These are phyloP conservation scores for Hippocampus barbouri DNA, from an alignment of 2,113 vertebrate genomes.

Conservation along the genomic window DNA sequence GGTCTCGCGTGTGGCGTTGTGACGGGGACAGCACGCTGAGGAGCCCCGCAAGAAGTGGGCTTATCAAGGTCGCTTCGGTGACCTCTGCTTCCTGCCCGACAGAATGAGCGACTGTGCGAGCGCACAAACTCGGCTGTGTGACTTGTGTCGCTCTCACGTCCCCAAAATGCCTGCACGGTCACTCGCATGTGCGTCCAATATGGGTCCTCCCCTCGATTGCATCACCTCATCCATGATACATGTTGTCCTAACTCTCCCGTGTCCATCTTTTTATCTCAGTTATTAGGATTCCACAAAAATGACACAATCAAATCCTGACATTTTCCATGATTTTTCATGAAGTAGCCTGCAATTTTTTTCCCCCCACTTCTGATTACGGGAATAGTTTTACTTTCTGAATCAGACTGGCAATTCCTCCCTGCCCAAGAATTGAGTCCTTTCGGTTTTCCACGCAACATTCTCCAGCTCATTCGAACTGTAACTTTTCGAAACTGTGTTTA, in stretches of 20 bases:
- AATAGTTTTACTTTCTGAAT: not conserved
- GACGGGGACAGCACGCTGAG: constrained; percentile 50
- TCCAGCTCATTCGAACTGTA: not conserved
- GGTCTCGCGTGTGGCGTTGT: constrained; percentile 35
- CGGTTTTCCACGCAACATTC: not conserved
- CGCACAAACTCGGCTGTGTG: constrained; percentile 12
- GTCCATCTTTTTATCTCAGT: not conserved
- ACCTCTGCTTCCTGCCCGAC: constrained; percentile 65
- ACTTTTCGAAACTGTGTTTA: not conserved
- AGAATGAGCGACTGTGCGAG: constrained; percentile 56
- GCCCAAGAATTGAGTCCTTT: not conserved
- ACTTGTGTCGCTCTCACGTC: constrained; percentile 12
- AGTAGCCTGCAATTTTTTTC: not conserved
- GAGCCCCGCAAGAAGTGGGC: constrained; percentile 50
- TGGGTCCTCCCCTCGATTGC: constrained; percentile 1
- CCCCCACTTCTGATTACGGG: not conserved
- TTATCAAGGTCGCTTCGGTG: constrained; percentile 65
- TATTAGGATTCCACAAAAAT: not conserved
- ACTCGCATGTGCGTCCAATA: not conserved
- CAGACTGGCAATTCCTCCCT: not conserved
- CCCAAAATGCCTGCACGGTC: not conserved
- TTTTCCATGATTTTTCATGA: no score
- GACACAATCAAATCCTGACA: not conserved
- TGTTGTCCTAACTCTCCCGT: not conserved
- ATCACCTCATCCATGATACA: constrained; percentile 13